Conservation (phyloP, 2,888 invertebrate genomes). For the Metopia argyrocephala region DNA sequence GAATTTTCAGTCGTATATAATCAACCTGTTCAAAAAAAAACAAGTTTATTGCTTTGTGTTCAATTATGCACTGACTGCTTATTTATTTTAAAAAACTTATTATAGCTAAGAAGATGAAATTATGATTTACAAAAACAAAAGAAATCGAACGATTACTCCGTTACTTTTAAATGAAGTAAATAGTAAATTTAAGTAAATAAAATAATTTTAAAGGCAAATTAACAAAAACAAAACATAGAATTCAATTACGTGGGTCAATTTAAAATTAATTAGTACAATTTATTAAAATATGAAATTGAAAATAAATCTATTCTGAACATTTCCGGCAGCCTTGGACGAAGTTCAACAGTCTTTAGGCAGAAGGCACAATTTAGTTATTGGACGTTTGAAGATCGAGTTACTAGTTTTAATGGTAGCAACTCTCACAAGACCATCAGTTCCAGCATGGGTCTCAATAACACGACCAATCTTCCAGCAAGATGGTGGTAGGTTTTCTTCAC, state of each 20-base stretch:
- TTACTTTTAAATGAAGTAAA: background rate
- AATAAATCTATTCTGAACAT: background rate
- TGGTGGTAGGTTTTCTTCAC: slow-evolving; percentile 11
- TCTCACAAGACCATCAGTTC: slow-evolving; percentile 15
- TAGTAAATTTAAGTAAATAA: background rate
- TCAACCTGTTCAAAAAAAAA: too few relatives aligned
- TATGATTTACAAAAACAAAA: background rate
- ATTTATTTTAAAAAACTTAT: background rate
- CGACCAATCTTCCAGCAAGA: slow-evolving; percentile 9
- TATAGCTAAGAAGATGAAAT: background rate
- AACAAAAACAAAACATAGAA: background rate
- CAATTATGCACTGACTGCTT: background rate
- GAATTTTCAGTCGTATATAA: too few relatives aligned
- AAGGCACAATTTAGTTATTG: slow-evolving; percentile 3
- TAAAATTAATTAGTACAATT: background rate
- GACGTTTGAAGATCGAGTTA: background rate
- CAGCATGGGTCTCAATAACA: slow-evolving; percentile 33
- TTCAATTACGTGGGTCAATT: background rate
- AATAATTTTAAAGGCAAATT: background rate
- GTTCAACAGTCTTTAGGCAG: slow-evolving; percentile 20
- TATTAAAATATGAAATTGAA: background rate
- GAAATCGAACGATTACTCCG: background rate
- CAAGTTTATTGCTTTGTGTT: background rate
- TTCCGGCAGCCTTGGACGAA: slow-evolving; percentile 19
- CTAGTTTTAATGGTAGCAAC: slow-evolving; percentile 14